These are phyloP conservation scores for Dusona sp. DNA, from an alignment of 2,888 invertebrate genomes.

Conservation along the genomic window DNA sequence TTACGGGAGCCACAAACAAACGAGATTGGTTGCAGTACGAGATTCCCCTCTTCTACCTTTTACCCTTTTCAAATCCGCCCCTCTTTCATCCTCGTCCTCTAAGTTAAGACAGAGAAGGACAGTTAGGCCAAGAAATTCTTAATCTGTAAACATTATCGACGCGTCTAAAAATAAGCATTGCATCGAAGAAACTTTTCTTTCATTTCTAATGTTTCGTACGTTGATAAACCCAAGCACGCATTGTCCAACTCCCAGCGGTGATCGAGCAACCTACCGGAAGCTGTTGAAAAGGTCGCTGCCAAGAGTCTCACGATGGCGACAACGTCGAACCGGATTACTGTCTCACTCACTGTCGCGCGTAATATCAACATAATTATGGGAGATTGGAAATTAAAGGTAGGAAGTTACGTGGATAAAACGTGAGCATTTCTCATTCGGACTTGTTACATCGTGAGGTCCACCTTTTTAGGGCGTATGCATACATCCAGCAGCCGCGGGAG, in stretches of 20 bases:
- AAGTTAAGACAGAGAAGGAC: neutral
- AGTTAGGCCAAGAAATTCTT: neutral
- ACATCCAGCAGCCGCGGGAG: neutral
- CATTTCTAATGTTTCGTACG: no score
- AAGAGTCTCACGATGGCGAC: neutral
- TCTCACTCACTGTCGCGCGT: constrained; percentile 1
- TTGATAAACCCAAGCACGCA: neutral
- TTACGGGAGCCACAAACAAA: constrained; percentile 56
- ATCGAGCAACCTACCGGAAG: constrained; percentile 6
- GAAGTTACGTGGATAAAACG: constrained; percentile 47
- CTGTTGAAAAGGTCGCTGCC: neutral
- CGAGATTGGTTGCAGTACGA: constrained; percentile 6
- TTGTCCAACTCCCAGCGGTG: neutral
- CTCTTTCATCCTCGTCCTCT: neutral
- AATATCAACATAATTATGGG: constrained; percentile 30
- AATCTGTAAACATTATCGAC: neutral
- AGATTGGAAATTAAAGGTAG: constrained; percentile 48
- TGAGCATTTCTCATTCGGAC: constrained; percentile 1
- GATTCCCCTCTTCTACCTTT: neutral
- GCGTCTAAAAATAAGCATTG: neutral
- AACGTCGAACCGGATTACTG: constrained; percentile 29
- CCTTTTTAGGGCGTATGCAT: neutral
- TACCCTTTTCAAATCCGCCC: neutral
- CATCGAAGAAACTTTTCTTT: neutral
- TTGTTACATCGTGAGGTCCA: constrained; percentile 40